These are phyloP conservation scores for Amphipoea lucens DNA, from an alignment of 2,888 invertebrate genomes.

Conservation along the genomic window DNA sequence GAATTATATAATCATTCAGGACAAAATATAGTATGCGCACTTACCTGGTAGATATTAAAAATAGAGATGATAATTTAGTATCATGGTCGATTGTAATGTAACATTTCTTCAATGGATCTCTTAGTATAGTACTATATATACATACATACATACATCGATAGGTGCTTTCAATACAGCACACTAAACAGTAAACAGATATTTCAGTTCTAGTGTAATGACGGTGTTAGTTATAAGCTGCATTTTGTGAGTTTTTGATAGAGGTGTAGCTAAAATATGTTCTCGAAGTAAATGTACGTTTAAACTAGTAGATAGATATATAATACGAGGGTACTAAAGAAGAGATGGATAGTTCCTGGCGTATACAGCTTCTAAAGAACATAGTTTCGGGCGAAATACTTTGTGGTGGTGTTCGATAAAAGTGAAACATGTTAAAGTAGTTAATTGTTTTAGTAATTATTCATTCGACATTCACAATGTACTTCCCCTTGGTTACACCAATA, in stretches of 20 bases:
- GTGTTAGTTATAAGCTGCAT: constrained; percentile 69
- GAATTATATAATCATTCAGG: constrained; percentile 37
- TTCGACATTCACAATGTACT: constrained; percentile 44
- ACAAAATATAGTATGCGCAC: background rate
- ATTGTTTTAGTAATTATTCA: constrained; percentile 10
- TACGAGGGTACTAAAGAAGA: constrained; percentile 22
- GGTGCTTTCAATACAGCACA: constrained; percentile 66
- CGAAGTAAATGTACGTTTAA: constrained; percentile 39
- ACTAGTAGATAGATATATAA: constrained; percentile 24
- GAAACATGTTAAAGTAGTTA: background rate
- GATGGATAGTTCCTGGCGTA: constrained; percentile 14
- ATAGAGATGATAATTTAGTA: background rate
- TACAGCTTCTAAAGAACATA: constrained; percentile 59
- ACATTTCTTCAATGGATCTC: constrained; percentile 64
- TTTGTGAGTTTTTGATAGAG: constrained; percentile 63
- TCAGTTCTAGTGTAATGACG: constrained; percentile 59
- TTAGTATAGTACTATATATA: constrained; percentile 49
- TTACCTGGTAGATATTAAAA: constrained; percentile 23
- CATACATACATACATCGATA: constrained; percentile 64
- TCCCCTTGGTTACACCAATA: constrained; percentile 63
- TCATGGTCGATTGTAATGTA: background rate
- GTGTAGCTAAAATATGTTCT: constrained; percentile 66
- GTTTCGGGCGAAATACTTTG: constrained; percentile 55
- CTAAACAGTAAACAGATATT: constrained; percentile 63
- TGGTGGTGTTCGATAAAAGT: constrained; percentile 10